Evolutionary conservation across 2,888 invertebrate species (phyloP), one percentile per base, ranked within the genome.

Genomic region (Tenthredo livida): DNA sequence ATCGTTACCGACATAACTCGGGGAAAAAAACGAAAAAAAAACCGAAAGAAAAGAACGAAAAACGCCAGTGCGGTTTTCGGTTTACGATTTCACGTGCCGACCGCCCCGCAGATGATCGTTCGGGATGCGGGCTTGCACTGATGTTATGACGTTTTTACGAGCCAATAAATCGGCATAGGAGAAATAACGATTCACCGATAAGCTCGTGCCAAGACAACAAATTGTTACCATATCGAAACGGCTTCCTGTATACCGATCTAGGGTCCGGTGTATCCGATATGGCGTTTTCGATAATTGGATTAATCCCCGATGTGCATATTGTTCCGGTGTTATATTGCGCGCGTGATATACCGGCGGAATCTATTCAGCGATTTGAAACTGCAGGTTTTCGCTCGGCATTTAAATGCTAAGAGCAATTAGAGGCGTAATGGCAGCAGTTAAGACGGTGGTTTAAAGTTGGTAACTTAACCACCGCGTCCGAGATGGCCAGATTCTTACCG

Each of bases 141-240:
- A n/a, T 73, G 87, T 87, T 89, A 89, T 88, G 89, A 88, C 88
- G 87, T 88, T 88, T 92, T 92, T 91, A 92, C 90, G 91, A 91
- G 89, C 89, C 88, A 88, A 91, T 92, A 91, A 92, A 92, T 92
- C 89, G 87, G 54, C 7, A n/a, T 54, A 54, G 88, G 87, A 90
- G 70, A 9, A 70, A 61, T 61, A 61, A 61, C 61, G 61, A 61
- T 61, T 9, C 2, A 7, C 17, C 70, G 70, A 37, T 37, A 37
- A 70, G 70, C 54, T 54, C 54, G 54, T 54, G 54, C 54, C n/a
- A n/a, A 17, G 54, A 5, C n/a, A n/a, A 54, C n/a, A 54, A 54
- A 54, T 54, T 54, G 17, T 54, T 54, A 54, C 54, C n/a, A 54
- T 54, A 54, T 54, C n/a, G 54, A n/a, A 54, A n/a, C 54, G 54